Conservation (phyloP, 2,797 vertebrate species). For the Lemur catta region DNA sequence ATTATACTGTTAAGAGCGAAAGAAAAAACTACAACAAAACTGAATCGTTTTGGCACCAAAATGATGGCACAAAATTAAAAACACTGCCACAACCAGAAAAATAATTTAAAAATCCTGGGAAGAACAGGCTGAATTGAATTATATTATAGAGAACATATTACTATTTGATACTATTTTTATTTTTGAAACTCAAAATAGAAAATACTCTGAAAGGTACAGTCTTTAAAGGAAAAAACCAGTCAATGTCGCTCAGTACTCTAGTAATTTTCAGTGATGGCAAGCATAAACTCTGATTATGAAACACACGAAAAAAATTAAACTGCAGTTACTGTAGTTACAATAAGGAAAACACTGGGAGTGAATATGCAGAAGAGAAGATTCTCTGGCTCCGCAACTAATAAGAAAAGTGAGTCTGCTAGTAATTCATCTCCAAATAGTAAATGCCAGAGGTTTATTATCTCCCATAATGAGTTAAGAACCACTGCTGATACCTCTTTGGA, state of each 20-base stretch:
- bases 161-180: background rate
- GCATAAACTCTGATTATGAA: background rate
- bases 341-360: background rate
- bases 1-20: background rate
- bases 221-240: background rate
- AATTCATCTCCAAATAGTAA: background rate
- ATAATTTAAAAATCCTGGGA: background rate
- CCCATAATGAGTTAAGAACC: background rate
- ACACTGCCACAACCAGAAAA: background rate
- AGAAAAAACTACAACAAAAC: background rate
- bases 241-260: background rate
- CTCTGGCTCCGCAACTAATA: background rate
- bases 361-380: background rate
- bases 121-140: background rate
- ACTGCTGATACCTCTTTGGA: background rate
- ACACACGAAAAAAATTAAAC: background rate
- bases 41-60: background rate
- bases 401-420: background rate
- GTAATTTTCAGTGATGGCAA: background rate
- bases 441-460: background rate
- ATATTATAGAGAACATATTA: background rate
- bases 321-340: background rate
- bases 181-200: background rate
- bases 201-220: background rate
- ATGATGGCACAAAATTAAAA: background rate